phyloP scores from a whole-genome alignment of 2,113 vertebrate genomes.

The Neoarius graeffei region DNA sequence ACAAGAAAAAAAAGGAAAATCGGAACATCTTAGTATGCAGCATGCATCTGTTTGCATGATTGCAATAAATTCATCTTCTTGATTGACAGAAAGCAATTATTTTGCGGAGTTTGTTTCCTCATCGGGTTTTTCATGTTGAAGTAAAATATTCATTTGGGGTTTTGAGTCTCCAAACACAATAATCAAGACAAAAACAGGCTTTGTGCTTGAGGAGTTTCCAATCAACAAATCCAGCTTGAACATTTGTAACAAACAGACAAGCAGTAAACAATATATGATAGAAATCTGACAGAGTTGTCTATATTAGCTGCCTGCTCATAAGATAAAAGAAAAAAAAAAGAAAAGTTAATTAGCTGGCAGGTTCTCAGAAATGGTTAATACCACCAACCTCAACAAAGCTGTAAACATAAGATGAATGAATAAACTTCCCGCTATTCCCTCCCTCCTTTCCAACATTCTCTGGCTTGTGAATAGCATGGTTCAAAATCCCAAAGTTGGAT shows the following conservation, averaged over 20 bases:
- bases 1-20: background rate
- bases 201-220: background rate
- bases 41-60: background rate
- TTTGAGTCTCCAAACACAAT: background rate
- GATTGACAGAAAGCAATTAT: constrained; percentile 10
- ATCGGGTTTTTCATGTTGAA: background rate
- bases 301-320: background rate
- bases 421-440: background rate
- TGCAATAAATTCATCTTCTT: constrained; percentile 4
- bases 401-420: background rate
- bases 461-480: background rate
- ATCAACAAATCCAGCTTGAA: background rate
- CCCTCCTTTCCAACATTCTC: background rate
- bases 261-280: background rate
- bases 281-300: background rate
- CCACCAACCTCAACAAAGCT: background rate
- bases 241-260: background rate
- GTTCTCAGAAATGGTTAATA: background rate
- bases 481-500: background rate
- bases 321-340: background rate
- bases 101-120: background rate
- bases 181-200: constrained; percentile 12
- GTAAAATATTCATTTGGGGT: background rate
- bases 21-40: background rate
- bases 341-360: background rate